Evolutionary conservation across 2,113 vertebrate genomes (phyloP), one percentile per base, ranked within the genome.

Genomic region (Oncorhynchus mykiss): DNA sequence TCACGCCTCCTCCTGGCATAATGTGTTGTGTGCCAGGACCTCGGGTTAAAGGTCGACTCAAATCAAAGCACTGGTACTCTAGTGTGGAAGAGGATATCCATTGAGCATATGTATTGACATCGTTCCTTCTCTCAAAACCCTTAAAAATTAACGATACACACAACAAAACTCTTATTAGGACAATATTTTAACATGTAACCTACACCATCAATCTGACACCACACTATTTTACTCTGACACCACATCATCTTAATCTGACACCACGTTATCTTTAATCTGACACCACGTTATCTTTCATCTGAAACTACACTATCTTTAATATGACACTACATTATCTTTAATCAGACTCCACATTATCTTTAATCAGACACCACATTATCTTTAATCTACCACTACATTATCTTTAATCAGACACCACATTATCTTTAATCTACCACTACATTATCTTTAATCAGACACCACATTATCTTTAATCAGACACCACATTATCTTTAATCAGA

Each of bases 1-100:
- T 45, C 39, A 11, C 9, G 8, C 8, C 39, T 45, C 39, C 39
- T 75, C 85, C 76, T 54, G 4, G 64, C 64, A 70, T 27, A 73
- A 39, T 24, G 20, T 16, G 39, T 62, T 27, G 39, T 29, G 67
- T 6, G 20, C 11, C 49, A 7, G 45, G 18, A 8, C 29, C 67
- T 60, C 11, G 24, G 11, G 39, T 16, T 69, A 25, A 75, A 75
- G 64, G 73, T 54, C 48, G 16, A 24, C 22, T 57, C 8, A 16
- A 75, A 66, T 60, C 18, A n/a, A 54, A 2, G 49, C 49, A 39
- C 48, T 59, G 7, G 13, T 39, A 69, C 22, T 59, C 29, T 14
- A 1, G 25, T 27, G 18, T 34, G 64, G 8, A 25, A 29, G 22
- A 60, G 25, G 39, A 39, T 14, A 59, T 16, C 22, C 25, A 39